These are phyloP conservation scores for Pachyuromys duprasi DNA, from an alignment of 2,797 vertebrate species.

Conservation along the genomic window DNA sequence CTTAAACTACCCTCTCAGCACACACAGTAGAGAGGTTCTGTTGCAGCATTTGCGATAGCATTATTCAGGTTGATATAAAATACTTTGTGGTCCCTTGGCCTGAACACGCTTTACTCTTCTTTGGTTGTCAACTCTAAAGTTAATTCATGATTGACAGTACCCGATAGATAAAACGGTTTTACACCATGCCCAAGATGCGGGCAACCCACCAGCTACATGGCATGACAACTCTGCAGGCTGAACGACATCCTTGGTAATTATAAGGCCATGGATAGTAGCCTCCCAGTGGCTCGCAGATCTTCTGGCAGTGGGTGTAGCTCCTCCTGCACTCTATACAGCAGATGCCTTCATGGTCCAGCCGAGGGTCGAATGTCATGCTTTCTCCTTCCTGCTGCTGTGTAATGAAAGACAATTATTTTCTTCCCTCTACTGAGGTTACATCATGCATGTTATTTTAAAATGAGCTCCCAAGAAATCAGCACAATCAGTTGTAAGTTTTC, in stretches of 20 bases:
- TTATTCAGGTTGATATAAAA: slow-evolving; percentile 69
- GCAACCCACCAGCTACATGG: slow-evolving; percentile 98
- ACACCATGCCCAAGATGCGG: slow-evolving; percentile 94
- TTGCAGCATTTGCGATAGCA: slow-evolving; percentile 56
- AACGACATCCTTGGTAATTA: slow-evolving; percentile 94
- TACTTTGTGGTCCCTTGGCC: slow-evolving; percentile 58
- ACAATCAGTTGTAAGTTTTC: neutral
- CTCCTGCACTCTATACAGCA: slow-evolving; percentile 95
- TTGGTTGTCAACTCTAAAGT: slow-evolving; percentile 39
- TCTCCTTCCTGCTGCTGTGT: slow-evolving; percentile 92
- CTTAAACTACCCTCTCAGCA: slow-evolving; percentile 35
- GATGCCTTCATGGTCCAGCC: slow-evolving; percentile 96
- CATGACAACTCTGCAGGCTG: slow-evolving; percentile 94
- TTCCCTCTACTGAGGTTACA: neutral
- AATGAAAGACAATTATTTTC: slow-evolving; percentile 58
- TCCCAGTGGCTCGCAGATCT: slow-evolving; percentile 94
- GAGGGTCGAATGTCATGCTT: slow-evolving; percentile 94
- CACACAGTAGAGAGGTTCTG: slow-evolving; percentile 62
- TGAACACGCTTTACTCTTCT: slow-evolving; percentile 43
- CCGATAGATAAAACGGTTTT: slow-evolving; percentile 54
- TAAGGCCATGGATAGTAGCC: slow-evolving; percentile 95
- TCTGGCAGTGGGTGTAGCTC: slow-evolving; percentile 95
- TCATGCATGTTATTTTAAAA: slow-evolving; percentile 2
- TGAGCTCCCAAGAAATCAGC: slow-evolving; percentile 38
- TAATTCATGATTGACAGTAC: slow-evolving; percentile 28